Base-by-base conservation (phyloP, 2,888 invertebrate genomes). In the Eilema griseolum region DNA sequence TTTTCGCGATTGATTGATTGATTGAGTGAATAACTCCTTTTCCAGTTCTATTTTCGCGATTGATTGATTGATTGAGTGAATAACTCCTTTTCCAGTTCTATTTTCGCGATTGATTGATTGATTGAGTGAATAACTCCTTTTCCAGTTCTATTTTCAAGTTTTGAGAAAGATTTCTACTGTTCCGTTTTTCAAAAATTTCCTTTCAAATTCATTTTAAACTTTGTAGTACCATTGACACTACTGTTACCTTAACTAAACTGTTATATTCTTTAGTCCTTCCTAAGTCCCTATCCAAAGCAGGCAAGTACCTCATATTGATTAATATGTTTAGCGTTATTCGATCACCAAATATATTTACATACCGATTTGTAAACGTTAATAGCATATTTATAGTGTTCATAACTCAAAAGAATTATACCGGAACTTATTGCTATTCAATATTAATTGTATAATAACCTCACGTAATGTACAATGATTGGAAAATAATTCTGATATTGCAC, bases 401-500 rank as follows among this genome's bases (percentile, higher is more conserved):
- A 82, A 83, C 85, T 84, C 73, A 84, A 87, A 86, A 78, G 77
- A 86, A 87, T 81, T 75, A 82, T 84, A 83, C 89, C 92, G 91
- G 91, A 92, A 90, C 83, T 80, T 73, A 78, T 76, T 77, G 84
- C 90, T 88, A 89, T 88, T 82, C 77, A 86, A 84, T 89, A 75
- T 52, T 80, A 76, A 88, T 90, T 88, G 86, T 85, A 84, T 88
- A 89, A 90, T 81, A 78, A 26, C 84, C 41, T 89, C 90, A 89
- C 89, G 91, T 88, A 90, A 61, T 69, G 23, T 81, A 80, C 78
- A 74, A 77, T 79, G 75, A 79, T 74, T 74, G 72, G 66, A 68
- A 77, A 81, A 71, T 73, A 62, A 16, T 72, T 62, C 77, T 78
- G 75, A 76, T 76, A 79, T 66, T 67, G 64, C 64, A 72, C 57